Conservation (phyloP, 2,113 vertebrate genomes). For the Lathamus discolor region DNA sequence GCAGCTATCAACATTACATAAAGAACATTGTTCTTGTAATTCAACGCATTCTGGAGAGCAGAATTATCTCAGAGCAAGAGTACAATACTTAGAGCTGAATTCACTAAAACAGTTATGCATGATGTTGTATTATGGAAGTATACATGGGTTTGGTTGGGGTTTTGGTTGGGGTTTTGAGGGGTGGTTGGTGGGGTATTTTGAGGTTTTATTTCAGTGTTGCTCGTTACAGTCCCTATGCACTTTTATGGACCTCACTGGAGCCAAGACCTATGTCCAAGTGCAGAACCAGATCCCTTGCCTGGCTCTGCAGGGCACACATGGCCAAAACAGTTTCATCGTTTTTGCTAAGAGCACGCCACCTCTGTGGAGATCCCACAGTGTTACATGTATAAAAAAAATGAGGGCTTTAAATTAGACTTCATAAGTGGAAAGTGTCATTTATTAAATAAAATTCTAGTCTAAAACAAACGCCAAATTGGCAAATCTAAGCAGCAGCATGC, state of each 20-base stretch:
- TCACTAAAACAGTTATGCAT: neutral
- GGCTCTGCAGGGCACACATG: neutral
- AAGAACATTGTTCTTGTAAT: neutral
- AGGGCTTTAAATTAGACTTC: neutral
- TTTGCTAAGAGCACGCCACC: neutral
- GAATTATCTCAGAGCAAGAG: neutral
- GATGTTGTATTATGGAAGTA: accelerated
- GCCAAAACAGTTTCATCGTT: neutral
- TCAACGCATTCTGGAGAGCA: neutral
- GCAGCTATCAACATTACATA: neutral
- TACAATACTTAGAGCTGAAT: too few relatives aligned
- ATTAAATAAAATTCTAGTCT: neutral
- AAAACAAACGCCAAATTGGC: neutral
- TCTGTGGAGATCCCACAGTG: accelerated
- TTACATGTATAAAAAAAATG: neutral
- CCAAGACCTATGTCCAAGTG: neutral
- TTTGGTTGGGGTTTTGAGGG: too few relatives aligned
- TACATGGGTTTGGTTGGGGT: accelerated
- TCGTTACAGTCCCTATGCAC: neutral
- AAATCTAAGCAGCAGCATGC: neutral
- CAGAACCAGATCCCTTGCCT: neutral
- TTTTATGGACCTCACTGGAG: neutral
- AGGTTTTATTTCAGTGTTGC: neutral
- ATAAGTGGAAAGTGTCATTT: neutral
- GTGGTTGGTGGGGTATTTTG: neutral